Conservation (phyloP, 2,888 invertebrate species). For the Odontocolon sp. region DNA sequence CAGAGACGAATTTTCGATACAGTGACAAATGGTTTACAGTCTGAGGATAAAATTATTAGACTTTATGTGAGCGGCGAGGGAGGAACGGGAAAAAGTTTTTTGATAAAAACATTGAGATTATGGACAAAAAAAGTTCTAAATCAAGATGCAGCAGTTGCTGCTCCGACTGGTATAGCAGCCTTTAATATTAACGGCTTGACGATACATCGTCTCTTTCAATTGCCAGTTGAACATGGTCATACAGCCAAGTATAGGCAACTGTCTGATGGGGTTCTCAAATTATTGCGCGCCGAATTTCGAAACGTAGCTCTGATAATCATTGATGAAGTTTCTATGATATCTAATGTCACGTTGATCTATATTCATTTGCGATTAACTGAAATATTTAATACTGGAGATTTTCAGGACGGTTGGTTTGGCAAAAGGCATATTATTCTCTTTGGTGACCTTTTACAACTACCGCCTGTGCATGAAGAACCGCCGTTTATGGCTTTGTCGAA, state of each 20-base stretch:
- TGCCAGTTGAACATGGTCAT: slow-evolving; percentile 71
- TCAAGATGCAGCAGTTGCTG: slow-evolving; percentile 68
- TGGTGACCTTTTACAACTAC: slow-evolving; percentile 72
- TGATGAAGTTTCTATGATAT: no score
- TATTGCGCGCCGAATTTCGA: slow-evolving; percentile 64
- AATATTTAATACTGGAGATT: slow-evolving; percentile 68
- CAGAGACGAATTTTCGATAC: slow-evolving; percentile 58
- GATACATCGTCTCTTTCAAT: slow-evolving; percentile 70
- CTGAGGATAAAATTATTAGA: slow-evolving; percentile 44
- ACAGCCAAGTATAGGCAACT: slow-evolving; percentile 69
- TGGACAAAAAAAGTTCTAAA: slow-evolving; percentile 65
- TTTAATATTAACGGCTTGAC: slow-evolving; percentile 75
- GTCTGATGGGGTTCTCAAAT: slow-evolving; percentile 66
- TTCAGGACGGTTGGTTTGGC: slow-evolving; percentile 72
- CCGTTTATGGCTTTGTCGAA: slow-evolving; percentile 63
- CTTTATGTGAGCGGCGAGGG: slow-evolving; percentile 65
- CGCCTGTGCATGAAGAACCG: slow-evolving; percentile 68
- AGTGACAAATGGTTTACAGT: slow-evolving; percentile 26
- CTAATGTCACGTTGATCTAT: slow-evolving; percentile 66
- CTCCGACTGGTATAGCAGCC: no score
- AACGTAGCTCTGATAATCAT: slow-evolving; percentile 71
- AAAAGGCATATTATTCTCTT: slow-evolving; percentile 68
- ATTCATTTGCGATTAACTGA: slow-evolving; percentile 67
- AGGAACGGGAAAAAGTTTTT: no score
- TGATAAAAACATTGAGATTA: slow-evolving; percentile 66